phyloP scores from a whole-genome alignment of 2,888 invertebrate species.

The Bugula neritina region DNA sequence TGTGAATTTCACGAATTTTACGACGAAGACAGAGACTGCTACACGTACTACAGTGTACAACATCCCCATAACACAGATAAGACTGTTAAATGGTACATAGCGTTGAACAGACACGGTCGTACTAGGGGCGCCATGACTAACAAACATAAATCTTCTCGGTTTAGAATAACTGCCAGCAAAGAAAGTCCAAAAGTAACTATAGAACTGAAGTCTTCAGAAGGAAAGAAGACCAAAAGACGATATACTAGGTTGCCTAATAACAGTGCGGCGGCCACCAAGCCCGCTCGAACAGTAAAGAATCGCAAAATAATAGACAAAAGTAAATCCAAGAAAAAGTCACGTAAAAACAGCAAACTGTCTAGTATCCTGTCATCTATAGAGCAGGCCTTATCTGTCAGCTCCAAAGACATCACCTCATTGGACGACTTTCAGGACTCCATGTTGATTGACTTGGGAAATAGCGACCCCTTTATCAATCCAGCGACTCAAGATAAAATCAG shows the following conservation, averaged over 20 bases:
- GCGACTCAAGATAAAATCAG: not conserved
- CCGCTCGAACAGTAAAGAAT: not conserved
- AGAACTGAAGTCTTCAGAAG: not conserved
- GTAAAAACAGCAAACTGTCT: not conserved
- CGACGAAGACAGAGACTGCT: not conserved
- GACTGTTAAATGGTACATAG: slow-evolving; percentile 22
- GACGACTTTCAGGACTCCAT: slow-evolving; percentile 6
- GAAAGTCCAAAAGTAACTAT: not conserved
- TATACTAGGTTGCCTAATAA: not conserved
- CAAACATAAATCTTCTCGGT: slow-evolving; percentile 20
- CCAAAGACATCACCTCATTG: not conserved
- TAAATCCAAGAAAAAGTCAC: not conserved
- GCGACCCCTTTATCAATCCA: slow-evolving; percentile 1
- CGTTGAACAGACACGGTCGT: not conserved
- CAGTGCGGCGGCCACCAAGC: no score
- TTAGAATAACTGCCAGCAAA: not conserved
- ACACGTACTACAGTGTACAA: slow-evolving; percentile 13
- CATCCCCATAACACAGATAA: slow-evolving; percentile 10
- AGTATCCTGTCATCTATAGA: slow-evolving; percentile 2
- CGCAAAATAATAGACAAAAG: not conserved
- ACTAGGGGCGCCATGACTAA: not conserved
- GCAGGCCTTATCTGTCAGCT: not conserved
- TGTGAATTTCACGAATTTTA: slow-evolving; percentile 10
- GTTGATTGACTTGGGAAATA: slow-evolving; percentile 18
- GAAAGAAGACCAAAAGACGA: not conserved